These are phyloP conservation scores for Pogonognathellus flavescens DNA, from an alignment of 1,140 invertebrate genomes.

Conservation along the genomic window DNA sequence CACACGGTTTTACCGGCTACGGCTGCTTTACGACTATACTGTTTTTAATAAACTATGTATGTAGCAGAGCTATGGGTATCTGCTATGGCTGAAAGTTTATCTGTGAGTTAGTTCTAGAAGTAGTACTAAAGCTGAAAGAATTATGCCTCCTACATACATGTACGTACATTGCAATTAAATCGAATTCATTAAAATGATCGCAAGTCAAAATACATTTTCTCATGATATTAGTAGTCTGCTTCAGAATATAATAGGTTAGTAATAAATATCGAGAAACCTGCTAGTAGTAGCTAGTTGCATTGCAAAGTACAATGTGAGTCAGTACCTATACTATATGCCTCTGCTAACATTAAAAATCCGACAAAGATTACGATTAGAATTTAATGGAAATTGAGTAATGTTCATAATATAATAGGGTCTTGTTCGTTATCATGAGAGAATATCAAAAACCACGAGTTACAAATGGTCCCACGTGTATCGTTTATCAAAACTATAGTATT, in stretches of 20 bases:
- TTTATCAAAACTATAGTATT: slow-evolving; percentile 25
- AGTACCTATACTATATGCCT: no score
- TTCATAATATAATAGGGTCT: slow-evolving; percentile 8
- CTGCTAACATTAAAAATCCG: no score
- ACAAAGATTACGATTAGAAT: slow-evolving; percentile 10
- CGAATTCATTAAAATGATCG: slow-evolving; percentile 18
- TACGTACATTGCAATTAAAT: not conserved
- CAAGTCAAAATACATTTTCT: not conserved
- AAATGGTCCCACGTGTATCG: not conserved
- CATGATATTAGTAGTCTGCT: not conserved
- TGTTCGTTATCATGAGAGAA: not conserved
- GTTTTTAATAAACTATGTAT: no score
- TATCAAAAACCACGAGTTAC: not conserved
- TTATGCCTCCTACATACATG: not conserved
- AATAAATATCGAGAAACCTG: not conserved
- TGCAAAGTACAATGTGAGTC: not conserved
- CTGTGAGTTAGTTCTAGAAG: not conserved
- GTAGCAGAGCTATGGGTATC: no score
- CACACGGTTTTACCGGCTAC: not conserved
- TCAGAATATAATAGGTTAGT: no score
- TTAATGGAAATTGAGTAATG: not conserved
- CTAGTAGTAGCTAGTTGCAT: not conserved
- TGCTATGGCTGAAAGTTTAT: no score
- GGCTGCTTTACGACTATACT: no score
- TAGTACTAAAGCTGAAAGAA: not conserved